Evolutionary conservation across 2,113 vertebrate species (phyloP).

Genomic region (Himantopus leucocephalus): DNA sequence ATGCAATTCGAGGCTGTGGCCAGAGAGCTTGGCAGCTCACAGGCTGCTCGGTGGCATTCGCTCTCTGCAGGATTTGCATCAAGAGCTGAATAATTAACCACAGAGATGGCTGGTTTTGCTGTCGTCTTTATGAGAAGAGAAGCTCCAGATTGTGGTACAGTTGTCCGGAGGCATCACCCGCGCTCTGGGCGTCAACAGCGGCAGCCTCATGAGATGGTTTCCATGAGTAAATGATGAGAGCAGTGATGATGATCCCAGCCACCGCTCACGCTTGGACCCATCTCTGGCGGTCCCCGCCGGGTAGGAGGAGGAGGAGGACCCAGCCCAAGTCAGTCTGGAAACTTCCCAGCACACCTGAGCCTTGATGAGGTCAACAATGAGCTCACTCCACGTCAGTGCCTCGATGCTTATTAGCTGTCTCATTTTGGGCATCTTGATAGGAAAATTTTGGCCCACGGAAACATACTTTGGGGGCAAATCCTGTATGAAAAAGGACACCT

Average conservation of each 20-base stretch:
- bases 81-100: not conserved
- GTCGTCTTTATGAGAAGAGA: not conserved
- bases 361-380: not conserved
- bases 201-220: not conserved
- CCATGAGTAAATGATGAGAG: not conserved
- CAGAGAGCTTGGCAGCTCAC: not conserved
- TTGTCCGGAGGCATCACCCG: fast-evolving
- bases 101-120: no score
- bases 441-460: not conserved
- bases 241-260: not conserved
- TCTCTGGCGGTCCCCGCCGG: not conserved
- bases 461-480: not conserved
- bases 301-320: not conserved
- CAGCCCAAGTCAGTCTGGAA: not conserved
- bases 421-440: not conserved
- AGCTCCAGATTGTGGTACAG: not conserved
- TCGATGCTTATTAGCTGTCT: not conserved
- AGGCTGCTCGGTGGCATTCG: not conserved
- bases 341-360: not conserved
- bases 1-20: not conserved
- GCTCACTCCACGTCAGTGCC: not conserved
- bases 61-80: not conserved
- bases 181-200: fast-evolving
- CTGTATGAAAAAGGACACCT: not conserved
- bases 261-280: fast-evolving